A percentile compares a stretch with the other conserved stretches of the same genome.
phyloP scores from a whole-genome alignment of 1,140 invertebrate species.

The Pollicipes pollicipes region DNA sequence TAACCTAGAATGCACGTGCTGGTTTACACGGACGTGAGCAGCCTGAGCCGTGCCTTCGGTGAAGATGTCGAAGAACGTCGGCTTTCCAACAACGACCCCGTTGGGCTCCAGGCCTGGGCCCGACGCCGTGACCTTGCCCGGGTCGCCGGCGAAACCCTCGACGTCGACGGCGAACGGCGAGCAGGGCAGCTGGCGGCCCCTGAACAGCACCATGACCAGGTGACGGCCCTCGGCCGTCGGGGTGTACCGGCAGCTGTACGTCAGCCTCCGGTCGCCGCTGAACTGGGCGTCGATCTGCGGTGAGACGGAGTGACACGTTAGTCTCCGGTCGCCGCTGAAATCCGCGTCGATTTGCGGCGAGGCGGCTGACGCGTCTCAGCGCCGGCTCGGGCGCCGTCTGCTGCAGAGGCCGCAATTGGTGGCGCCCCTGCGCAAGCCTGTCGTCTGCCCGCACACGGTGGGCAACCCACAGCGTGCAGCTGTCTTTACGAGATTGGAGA shows the following conservation, averaged over 20 bases:
- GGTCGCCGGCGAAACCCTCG: slow-evolving; percentile 61
- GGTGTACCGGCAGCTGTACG: slow-evolving; percentile 59
- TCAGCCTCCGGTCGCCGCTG: slow-evolving; percentile 70
- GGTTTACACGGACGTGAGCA: too few species aligned
- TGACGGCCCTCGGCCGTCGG: slow-evolving; percentile 61
- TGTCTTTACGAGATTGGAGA: too few species aligned
- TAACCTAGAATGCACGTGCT: neutral
- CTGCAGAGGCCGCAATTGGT: too few species aligned
- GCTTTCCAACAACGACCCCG: slow-evolving; percentile 52
- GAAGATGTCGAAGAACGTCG: slow-evolving; percentile 71
- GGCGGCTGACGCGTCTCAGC: too few species aligned
- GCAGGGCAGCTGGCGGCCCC: slow-evolving; percentile 53
- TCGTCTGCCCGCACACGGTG: too few species aligned
- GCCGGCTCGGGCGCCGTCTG: too few species aligned
- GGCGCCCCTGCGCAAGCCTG: too few species aligned
- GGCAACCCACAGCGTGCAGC: too few species aligned
- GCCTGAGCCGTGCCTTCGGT: slow-evolving; percentile 52
- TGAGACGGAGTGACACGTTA: neutral
- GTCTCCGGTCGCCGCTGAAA: too few species aligned
- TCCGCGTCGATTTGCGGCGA: too few species aligned
- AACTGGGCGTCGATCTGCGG: slow-evolving; percentile 52
- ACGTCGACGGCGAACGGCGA: slow-evolving; percentile 56
- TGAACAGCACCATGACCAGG: slow-evolving; percentile 48
- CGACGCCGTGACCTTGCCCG: slow-evolving; percentile 60
- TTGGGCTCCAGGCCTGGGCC: slow-evolving; percentile 66